Percentiles rank a stretch among this genome's conserved stretches.
Conservation (phyloP, 2,797 vertebrate species). For the Neostethus bicornis region DNA sequence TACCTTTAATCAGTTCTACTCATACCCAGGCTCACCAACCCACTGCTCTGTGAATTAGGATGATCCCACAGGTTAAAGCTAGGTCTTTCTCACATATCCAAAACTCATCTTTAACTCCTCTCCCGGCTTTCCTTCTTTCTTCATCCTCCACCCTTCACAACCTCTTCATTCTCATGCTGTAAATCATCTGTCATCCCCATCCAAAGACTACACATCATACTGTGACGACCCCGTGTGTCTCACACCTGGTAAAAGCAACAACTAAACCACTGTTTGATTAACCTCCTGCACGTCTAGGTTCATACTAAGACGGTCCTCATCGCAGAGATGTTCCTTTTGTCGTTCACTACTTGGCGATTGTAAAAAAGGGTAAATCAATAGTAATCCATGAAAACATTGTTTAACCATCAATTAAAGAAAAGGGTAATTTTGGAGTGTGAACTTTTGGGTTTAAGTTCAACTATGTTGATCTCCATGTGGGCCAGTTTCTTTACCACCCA, state of each 20-base stretch:
- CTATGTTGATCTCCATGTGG: not conserved
- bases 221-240: conserved; percentile 85
- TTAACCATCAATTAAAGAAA: no score
- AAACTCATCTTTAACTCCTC: conserved; percentile 61
- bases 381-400: not conserved
- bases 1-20: conserved; percentile 36
- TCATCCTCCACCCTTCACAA: conserved; percentile 34
- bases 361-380: conserved; percentile 22
- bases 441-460: not conserved
- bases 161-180: conserved; percentile 64
- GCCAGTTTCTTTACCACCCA: not conserved
- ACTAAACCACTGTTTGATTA: conserved; percentile 40
- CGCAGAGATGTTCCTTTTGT: not conserved
- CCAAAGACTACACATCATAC: conserved; percentile 83
- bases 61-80: conserved; percentile 42
- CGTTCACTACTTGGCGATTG: not conserved
- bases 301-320: not conserved
- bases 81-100: conserved; percentile 43
- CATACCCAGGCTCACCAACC: conserved; percentile 29
- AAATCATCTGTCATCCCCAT: conserved; percentile 78
- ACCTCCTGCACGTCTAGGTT: conserved; percentile 32
- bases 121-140: conserved; percentile 46
- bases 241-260: conserved; percentile 78
- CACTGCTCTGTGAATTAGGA: conserved; percentile 36
- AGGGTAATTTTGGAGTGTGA: not conserved